Evolutionary conservation across 2,113 vertebrate species (phyloP).

Genomic region (Chinchilla lanigera): DNA sequence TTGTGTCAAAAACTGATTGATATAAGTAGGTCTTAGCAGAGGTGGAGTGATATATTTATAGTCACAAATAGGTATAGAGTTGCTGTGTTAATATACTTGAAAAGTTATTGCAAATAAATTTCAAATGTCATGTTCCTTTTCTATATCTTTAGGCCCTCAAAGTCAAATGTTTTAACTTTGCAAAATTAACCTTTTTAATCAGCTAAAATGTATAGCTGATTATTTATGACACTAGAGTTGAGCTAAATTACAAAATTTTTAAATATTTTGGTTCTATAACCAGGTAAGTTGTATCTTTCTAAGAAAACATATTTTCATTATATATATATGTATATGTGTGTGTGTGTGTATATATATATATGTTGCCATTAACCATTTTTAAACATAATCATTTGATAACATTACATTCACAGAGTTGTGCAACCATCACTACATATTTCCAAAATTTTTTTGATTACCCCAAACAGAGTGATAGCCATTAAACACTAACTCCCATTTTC

Average conservation of each 20-base stretch:
- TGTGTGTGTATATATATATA: neutral
- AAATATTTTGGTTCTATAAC: slow-evolving; percentile 28
- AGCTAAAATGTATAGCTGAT: neutral
- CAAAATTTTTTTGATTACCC: neutral
- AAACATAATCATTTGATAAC: neutral
- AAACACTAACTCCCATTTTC: neutral
- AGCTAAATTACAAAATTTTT: neutral
- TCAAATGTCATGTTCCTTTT: slow-evolving; percentile 66
- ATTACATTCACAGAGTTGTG: neutral
- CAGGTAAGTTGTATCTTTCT: neutral
- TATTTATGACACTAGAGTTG: neutral
- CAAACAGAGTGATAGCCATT: neutral
- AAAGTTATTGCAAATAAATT: slow-evolving; percentile 58
- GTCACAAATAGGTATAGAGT: slow-evolving; percentile 61
- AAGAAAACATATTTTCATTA: neutral
- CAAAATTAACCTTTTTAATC: slow-evolving; percentile 38
- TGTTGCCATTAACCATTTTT: neutral
- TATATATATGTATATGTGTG: neutral
- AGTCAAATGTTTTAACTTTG: slow-evolving; percentile 47
- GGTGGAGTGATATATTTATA: slow-evolving; percentile 72
- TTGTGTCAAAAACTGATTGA: slow-evolving; percentile 74
- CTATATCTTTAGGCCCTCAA: slow-evolving; percentile 13
- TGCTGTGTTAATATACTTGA: slow-evolving; percentile 64
- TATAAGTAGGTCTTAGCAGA: slow-evolving; percentile 73
- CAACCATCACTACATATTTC: neutral